Base-by-base conservation (phyloP, 64 coral and sea anemone species). In the Catalaphyllia jardinei region DNA sequence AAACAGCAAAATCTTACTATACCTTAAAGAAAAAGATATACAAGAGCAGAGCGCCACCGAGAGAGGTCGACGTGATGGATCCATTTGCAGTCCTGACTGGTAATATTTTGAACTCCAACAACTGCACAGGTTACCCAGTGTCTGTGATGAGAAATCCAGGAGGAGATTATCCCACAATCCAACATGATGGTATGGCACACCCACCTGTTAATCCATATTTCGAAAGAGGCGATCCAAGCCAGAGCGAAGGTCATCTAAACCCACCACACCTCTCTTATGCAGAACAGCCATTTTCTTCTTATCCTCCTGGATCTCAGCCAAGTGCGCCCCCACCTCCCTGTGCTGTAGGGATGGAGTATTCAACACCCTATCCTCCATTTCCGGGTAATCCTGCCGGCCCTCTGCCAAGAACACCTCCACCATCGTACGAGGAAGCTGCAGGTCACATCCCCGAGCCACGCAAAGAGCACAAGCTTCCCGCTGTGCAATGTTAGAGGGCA, bases 11-110 rank as follows among this genome's bases (percentile, higher is more conserved):
- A 13, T 88, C 73, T 35, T 88, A 93, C 78, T 93, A 93, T 14
- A 39, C 67, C 67, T 60, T 96, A 18, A 93, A 39, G 33, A 96
- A 96, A 60, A 96, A 93, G 71, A 65, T 96, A 1, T 96, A 93
- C 84, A 93, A 87, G 62, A 93, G 81, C 50, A 82, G 60, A 15
- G 82, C 87, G 11, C 91, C 88, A 12, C 95, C 95, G 6, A 61
- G 31, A 4, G 87, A 96, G 67, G 71, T 93, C 2, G 88, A 96
- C 10, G 6, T 96, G 10, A 93, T 89, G 83, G 88, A 93, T 88
- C 88, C 88, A 4, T 71, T 93, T 33, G 94, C 91, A 2, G 60
- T 87, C 17, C 83, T 96, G 30, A 3, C 24, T 0, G 38, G 10
- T 28, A 65, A 50, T 27, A 10, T 17, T 7, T 19, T 71, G 31